Base-by-base conservation (phyloP, 2,113 vertebrate species). In the Engraulis encrasicolus region DNA sequence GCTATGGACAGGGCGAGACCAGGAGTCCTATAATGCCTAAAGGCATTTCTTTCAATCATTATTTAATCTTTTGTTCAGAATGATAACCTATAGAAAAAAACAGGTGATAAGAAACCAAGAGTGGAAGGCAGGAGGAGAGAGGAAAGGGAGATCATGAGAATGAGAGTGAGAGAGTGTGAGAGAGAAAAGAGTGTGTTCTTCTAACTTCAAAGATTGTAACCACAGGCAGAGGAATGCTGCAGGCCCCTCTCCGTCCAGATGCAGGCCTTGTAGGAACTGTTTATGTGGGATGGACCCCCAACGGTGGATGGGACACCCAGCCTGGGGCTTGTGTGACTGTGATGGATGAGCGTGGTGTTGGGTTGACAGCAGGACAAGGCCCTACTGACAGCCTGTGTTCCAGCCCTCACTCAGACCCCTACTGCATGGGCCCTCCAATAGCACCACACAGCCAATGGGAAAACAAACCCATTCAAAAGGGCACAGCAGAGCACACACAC, bases 141-240 rank as follows among this genome's bases (percentile, higher is more conserved):
- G n/a, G n/a, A n/a, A n/a, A n/a, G n/a, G n/a, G n/a, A n/a, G n/a
- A n/a, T n/a, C n/a, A 77, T 27, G 50, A 50, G 6, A 83, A 37
- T 45, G 11, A 90, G 86, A 80, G 19, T 86, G 86, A 82, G 86
- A 90, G 82, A 36, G 52, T 37, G 80, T 85, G 86, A 82, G 86
- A 52, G 85, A 86, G 89, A 49, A 50, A 90, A 86, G 78, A 20
- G 86, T 86, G 84, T 86, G 89, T 82, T 87, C n/a, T 91, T 89
- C 83, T 91, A 86, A 93, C 92, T 92, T 95, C 92, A 95, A 95
- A 95, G 93, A 89, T 92, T 89, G 93, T 93, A 93, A 93, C 94
- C 92, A 93, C 91, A 92, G 90, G 87, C 89, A 89, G 84, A 92
- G 91, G 93, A 94, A 96, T 95, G 90, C 84, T 92, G 88, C n/a